These are phyloP conservation scores for Hemiscyllium ocellatum DNA, from an alignment of 2,113 vertebrate species.

Conservation along the genomic window DNA sequence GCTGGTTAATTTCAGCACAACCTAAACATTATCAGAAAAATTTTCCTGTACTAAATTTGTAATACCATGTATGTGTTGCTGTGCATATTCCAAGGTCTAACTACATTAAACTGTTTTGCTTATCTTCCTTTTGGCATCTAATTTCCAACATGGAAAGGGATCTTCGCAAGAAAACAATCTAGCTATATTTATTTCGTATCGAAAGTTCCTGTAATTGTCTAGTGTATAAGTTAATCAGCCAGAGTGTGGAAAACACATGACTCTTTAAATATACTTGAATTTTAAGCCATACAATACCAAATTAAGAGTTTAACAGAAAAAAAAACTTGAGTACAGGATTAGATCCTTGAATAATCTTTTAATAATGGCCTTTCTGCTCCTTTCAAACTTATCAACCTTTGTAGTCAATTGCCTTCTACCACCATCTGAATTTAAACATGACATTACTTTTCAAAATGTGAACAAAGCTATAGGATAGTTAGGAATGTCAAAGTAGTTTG, in stretches of 20 bases:
- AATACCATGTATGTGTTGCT: not conserved
- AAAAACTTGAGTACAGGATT: not conserved
- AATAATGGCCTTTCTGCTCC: not conserved
- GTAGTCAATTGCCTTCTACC: not conserved
- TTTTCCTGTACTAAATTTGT: not conserved
- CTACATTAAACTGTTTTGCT: not conserved
- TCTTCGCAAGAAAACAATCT: not conserved
- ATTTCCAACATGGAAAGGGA: not conserved
- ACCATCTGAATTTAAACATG: not conserved
- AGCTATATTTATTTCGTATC: not conserved
- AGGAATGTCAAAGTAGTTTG: not conserved
- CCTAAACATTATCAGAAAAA: not conserved
- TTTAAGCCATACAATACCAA: not conserved
- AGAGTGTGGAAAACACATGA: not conserved
- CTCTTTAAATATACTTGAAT: not conserved
- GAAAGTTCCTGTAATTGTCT: not conserved
- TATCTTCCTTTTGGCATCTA: not conserved
- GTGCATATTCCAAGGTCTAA: not conserved
- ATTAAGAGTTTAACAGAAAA: not conserved
- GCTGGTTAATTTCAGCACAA: not conserved
- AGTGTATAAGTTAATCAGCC: not conserved
- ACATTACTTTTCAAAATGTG: not conserved
- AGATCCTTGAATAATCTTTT: not conserved
- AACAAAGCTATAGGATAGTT: not conserved
- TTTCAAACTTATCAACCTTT: not conserved